Conservation (phyloP, 2,113 vertebrate genomes). For the Crotalus tigris region DNA sequence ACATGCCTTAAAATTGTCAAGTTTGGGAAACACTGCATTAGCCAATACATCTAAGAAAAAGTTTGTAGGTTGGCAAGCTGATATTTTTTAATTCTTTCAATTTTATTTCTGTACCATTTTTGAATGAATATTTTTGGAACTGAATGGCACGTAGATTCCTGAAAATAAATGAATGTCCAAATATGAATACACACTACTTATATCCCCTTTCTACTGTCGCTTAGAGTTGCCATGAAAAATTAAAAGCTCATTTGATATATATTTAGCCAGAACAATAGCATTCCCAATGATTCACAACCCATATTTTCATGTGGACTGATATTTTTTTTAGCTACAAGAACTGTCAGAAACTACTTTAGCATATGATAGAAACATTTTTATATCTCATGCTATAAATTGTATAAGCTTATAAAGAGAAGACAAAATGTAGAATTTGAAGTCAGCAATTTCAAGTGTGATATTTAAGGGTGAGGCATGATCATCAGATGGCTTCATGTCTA, state of each 20-base stretch:
- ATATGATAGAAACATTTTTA: fast-evolving
- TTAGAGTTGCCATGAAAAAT: background rate
- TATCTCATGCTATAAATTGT: background rate
- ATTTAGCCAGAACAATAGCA: background rate
- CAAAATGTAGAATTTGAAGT: background rate
- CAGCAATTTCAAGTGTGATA: background rate
- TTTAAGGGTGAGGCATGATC: background rate
- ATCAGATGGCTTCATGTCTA: background rate
- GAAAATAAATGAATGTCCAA: background rate
- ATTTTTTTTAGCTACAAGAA: background rate
- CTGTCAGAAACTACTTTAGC: background rate
- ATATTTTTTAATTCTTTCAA: background rate
- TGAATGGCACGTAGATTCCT: background rate
- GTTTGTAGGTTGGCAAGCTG: background rate
- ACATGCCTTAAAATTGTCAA: no score
- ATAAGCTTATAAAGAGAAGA: background rate
- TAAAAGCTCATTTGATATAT: background rate
- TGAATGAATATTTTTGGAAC: background rate
- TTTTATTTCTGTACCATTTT: background rate
- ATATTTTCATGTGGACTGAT: background rate
- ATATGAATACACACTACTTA: background rate
- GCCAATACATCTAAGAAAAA: background rate
- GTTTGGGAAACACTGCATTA: background rate
- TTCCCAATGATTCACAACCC: background rate
- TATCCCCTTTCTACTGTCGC: background rate